Evolutionary conservation across 2,113 vertebrate genomes (phyloP).

Genomic region (Pavo muticus): DNA sequence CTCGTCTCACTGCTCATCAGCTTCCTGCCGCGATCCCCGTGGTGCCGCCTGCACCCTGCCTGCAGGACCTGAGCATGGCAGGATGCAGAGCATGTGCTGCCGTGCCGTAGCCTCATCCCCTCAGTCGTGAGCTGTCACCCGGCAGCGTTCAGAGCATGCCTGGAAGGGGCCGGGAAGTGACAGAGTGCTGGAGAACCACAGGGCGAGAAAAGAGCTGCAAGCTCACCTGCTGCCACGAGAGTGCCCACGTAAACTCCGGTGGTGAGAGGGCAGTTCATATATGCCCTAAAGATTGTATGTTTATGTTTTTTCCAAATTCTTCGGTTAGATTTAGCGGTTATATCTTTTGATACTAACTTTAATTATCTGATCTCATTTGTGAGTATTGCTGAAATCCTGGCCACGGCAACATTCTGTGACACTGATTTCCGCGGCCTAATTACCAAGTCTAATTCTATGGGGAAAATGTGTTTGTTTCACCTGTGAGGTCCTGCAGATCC

Average conservation of each 20-base stretch:
- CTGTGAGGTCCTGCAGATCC: not conserved
- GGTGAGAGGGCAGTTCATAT: accelerated
- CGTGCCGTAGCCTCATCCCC: accelerated
- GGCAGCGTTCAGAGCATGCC: accelerated
- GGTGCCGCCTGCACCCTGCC: not conserved
- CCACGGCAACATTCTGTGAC: conserved; percentile 20
- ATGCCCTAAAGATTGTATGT: not conserved
- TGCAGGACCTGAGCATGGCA: not conserved
- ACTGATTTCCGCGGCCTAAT: conserved; percentile 18
- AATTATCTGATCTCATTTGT: conserved; percentile 34
- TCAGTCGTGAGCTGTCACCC: not conserved
- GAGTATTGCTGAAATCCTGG: conserved; percentile 20
- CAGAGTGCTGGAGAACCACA: not conserved
- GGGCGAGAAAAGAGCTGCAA: not conserved
- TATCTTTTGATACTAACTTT: conserved; percentile 16
- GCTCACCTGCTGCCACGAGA: not conserved
- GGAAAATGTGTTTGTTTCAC: conserved; percentile 5
- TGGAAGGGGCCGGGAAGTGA: not conserved
- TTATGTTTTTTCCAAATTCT: not conserved
- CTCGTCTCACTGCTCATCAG: not conserved
- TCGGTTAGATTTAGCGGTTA: conserved; percentile 23
- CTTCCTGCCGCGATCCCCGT: accelerated
- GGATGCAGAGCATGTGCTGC: not conserved
- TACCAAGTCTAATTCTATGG: conserved; percentile 4
- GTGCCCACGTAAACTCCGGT: accelerated